These are phyloP conservation scores for Eucidaris tribuloides DNA, from an alignment of 35 echinoderm and acorn worm genomes.

Conservation along the genomic window DNA sequence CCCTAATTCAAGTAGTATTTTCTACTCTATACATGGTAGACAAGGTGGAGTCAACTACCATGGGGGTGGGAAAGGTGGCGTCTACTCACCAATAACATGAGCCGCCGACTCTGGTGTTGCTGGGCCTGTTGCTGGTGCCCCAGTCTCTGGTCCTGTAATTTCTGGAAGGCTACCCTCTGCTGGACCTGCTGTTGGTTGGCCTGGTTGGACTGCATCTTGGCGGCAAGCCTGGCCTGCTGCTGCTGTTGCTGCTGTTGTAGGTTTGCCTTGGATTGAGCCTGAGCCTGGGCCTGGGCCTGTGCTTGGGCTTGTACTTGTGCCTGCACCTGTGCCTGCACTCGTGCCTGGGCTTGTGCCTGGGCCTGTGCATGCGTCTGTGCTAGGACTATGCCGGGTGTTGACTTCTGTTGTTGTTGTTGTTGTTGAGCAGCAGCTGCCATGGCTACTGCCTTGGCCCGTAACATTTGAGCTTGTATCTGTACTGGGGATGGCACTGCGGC, in stretches of 20 bases:
- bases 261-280: background rate
- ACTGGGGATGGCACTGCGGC: no score
- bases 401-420: background rate
- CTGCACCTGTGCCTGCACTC: no score
- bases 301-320: no score
- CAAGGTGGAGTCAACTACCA: no score
- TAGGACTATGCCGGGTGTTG: no score
- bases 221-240: background rate
- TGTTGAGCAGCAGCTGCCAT: background rate
- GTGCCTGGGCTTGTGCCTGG: no score
- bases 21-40: no score
- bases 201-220: background rate
- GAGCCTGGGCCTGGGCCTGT: slow-evolving; percentile 7
- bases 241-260: background rate
- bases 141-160: background rate
- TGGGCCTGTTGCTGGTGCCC: background rate
- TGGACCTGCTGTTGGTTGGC: background rate
- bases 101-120: background rate
- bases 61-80: no score
- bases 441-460: background rate
- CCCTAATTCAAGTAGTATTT: no score
- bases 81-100: background rate
- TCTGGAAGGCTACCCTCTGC: background rate
- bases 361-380: no score
- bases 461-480: slow-evolving; percentile 14